Evolutionary conservation across 2,888 invertebrate genomes (phyloP), one percentile per base, ranked within the genome.

Genomic region (Hirtodrosophila trivittata): DNA sequence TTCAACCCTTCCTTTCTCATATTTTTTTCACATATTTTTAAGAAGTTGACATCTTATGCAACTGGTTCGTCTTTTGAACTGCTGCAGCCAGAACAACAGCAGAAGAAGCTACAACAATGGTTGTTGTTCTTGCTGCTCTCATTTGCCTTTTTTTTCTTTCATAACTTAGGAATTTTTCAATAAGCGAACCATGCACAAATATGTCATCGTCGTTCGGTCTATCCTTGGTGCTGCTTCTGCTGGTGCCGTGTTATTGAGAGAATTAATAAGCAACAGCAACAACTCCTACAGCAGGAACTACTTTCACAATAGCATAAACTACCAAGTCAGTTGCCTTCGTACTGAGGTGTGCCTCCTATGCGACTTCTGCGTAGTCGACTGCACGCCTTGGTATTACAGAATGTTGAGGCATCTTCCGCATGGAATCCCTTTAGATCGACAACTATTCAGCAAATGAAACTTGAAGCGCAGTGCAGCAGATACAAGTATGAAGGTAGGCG

Each of bases 131-230:
- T 52, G 45, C 18, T 46, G 51, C 46, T 58, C 14, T 28, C 25
- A 33, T 49, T 45, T 37, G 25, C 46, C 49, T 26, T 18, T 33
- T 65, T 65, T 42, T 28, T 37, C 43, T 41, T 62, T 58, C 59
- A 60, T 65, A 30, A 37, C 66, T 65, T 45, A 65, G 63, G 78
- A 82, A 80, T 86, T 80, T 80, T 72, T 75, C 68, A 86, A 80
- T 80, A 78, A 86, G 42, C 66, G 71, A 75, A 65, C 58, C 56
- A 52, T 52, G 66, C 60, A 50, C 63, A 85, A 82, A 77, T 70
- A 77, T 77, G 66, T 63, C 52, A 58, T 32, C 35, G 45, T 6
- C 35, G 25, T 21, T 21, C 2, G 18, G n/a, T n/a, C n/a, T n/a
- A n/a, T n/a, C n/a, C 16, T 41, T 45, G 39, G 41, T 26, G 25